Conservation (phyloP, 2,113 vertebrate genomes). For the Chrysochloris asiatica region DNA sequence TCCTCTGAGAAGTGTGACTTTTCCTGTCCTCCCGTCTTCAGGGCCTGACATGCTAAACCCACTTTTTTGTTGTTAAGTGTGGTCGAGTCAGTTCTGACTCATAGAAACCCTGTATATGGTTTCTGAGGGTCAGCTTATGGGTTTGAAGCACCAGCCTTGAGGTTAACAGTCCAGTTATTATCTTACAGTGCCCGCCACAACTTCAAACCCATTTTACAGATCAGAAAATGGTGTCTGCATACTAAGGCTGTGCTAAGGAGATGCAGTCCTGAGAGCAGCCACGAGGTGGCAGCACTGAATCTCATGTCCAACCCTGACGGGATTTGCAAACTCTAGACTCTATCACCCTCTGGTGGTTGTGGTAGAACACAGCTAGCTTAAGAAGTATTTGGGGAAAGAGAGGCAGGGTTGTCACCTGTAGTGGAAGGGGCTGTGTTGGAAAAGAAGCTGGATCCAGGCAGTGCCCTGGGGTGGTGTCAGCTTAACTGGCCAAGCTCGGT, state of each 20-base stretch:
- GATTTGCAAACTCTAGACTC: not conserved
- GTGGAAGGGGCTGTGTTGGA: not conserved
- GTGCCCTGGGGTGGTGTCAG: not conserved
- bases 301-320: rapidly evolving
- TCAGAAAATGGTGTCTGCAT: not conserved
- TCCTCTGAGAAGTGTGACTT: not conserved
- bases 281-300: not conserved
- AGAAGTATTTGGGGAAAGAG: not conserved
- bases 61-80: too few species aligned
- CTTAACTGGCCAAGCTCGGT: not conserved
- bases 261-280: not conserved
- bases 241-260: not conserved
- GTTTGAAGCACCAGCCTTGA: too few species aligned
- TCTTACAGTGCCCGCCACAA: too few species aligned
- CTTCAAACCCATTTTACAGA: too few species aligned
- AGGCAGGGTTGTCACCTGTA: not conserved
- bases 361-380: not conserved
- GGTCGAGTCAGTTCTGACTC: too few species aligned
- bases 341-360: conserved; percentile 3
- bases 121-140: too few species aligned
- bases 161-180: too few species aligned
- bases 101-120: too few species aligned
- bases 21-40: not conserved
- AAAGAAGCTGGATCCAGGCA: not conserved
- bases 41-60: not conserved